Base-by-base conservation (phyloP, 2,888 invertebrate species). In the Gortyna flavago region DNA sequence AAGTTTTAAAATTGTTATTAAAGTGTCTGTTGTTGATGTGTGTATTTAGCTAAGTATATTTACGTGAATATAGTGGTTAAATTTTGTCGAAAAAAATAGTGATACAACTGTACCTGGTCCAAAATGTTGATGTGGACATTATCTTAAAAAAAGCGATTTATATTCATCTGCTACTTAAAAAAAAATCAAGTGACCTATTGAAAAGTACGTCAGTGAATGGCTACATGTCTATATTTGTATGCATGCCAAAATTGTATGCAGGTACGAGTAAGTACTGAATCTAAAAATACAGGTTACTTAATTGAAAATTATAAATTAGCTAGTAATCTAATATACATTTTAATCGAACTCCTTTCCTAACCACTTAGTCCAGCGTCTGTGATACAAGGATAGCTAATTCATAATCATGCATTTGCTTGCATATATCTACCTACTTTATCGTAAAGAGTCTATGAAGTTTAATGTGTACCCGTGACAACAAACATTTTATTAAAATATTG, bases 381-480 rank as follows among this genome's bases (percentile, higher is more conserved):
- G 32, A 16, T 68, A 81, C 81, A 83, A 84, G 80, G 80, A 80
- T 84, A 84, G 41, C 29, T 77, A 32, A 80, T 74, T 57, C 54
- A 78, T 85, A 59, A 85, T 71, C 51, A 72, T 81, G 81, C 29
- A 69, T 84, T 54, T 77, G 6, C 16, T 21, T 25, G 13, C 62
- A 61, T 38, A 16, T 51, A 65, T 57, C 32, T 32, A 71, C 18
- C 7, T 6, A 18, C 9, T 11, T 35, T 21, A 62, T 35, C 21
- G 35, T 35, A 62, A 62, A 35, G 8, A 62, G 0, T 21, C 2
- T 35, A 8, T 32, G 21, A 9, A 35, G 35, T 21, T 35, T 11
- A n/a, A n/a, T n/a, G n/a, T n/a, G n/a, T n/a, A n/a, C n/a, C 32
- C 32, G 8, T 61, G 32, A 18, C 32, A 18, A 32, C 7, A n/a